Base-by-base conservation (phyloP, 2,113 vertebrate genomes). In the Phasianus colchicus region DNA sequence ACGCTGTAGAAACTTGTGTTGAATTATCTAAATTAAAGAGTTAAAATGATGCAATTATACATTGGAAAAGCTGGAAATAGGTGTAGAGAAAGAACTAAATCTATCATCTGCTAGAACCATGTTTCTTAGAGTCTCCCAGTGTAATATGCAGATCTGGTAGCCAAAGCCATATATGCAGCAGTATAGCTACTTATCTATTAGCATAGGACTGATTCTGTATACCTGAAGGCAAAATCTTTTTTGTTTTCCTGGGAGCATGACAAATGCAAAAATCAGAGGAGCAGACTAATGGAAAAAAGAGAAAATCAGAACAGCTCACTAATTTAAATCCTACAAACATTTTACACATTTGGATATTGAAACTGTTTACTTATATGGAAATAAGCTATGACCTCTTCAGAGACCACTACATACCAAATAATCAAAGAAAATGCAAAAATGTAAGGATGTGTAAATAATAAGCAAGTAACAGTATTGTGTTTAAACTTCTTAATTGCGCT, bases 271-370 rank as follows among this genome's bases (percentile, higher is more conserved):
- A 85, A 92, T 66, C 40, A 84, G 66, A 80, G 19, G 42, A 86
- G 32, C 69, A 63, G 83, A 11, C 5, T 90, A 93, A 94, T 81
- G 79, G 61, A 74, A 93, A 74, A 61, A 66, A 83, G 27, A 73
- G 54, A 79, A 54, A 86, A 92, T 75, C 60, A 85, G 94, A 66
- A 52, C 14, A 64, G 42, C 22, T 67, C 75, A 86, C 34, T 79
- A 83, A 70, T 95, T 83, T 94, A 92, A 96, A 96, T 92, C 66
- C 87, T 86, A 94, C 45, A 88, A 89, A 91, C 89, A 81, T 47
- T 71, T 63, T 75, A 48, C 64, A 96, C 93, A 76, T 85, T 82
- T 92, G 73, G 12, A 54, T 76, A 78, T 60, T 83, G 61, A 48
- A 38, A 84, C 88, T 84, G 5, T n/a, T 91, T 77, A 20, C 34